Evolutionary conservation across 2,113 vertebrate species (phyloP).

Genomic region (Lepidothrix coronata): DNA sequence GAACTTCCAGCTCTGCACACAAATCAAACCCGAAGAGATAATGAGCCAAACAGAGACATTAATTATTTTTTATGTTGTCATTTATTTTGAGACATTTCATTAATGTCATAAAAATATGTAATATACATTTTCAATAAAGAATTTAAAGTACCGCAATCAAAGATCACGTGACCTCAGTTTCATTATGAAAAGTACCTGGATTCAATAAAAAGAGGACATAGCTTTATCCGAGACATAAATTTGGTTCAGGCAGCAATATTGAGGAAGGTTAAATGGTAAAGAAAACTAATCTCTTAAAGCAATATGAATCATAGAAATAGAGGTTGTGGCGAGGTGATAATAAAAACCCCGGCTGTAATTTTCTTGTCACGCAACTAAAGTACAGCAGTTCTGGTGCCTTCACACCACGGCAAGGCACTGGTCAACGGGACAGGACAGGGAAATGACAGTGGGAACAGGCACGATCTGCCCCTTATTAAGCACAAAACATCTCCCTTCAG

Average conservation of each 20-base stretch:
- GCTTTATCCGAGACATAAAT: constrained; percentile 67
- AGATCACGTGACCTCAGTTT: constrained; percentile 38
- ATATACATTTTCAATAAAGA: constrained; percentile 51
- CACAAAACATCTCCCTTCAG: background rate
- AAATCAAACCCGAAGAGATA: constrained; percentile 44
- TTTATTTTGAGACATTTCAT: constrained; percentile 27
- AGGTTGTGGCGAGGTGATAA: constrained; percentile 46
- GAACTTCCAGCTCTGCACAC: background rate
- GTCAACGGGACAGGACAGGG: accelerated
- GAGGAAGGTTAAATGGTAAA: constrained; percentile 74
- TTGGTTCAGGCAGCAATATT: constrained; percentile 71
- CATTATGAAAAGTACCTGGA: constrained; percentile 53
- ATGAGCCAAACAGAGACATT: constrained; percentile 32
- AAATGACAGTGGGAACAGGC: background rate
- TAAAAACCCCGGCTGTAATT: constrained; percentile 59
- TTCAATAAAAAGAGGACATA: constrained; percentile 64
- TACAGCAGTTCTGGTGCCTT: background rate
- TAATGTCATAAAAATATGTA: constrained; percentile 47
- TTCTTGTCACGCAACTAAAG: background rate
- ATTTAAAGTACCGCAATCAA: constrained; percentile 46
- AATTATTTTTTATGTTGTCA: constrained; percentile 55
- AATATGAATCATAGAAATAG: constrained; percentile 67
- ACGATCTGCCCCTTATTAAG: background rate
- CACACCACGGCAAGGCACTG: background rate
- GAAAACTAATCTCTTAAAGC: constrained; percentile 73